phyloP scores from a whole-genome alignment of 1,140 invertebrate genomes.

The Onthophagus taurus region DNA sequence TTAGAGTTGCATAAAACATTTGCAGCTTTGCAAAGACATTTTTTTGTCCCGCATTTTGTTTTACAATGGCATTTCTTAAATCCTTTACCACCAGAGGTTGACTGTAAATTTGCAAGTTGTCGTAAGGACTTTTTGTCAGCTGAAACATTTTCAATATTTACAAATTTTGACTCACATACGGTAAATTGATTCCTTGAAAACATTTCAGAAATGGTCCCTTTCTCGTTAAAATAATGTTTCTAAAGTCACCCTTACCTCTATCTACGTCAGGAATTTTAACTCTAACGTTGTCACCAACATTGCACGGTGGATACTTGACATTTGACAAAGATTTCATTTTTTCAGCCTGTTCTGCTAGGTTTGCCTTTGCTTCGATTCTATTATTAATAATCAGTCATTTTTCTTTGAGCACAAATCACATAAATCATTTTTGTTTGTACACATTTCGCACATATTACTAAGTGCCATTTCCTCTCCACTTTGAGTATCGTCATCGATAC shows the following conservation, averaged over 20 bases:
- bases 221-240: slow-evolving; percentile 17
- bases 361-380: slow-evolving; percentile 12
- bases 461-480: slow-evolving; percentile 11
- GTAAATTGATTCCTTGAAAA: slow-evolving; percentile 19
- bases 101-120: no score
- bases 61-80: no score
- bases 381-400: slow-evolving; percentile 9
- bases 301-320: slow-evolving; percentile 5
- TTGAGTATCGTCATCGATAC: slow-evolving; percentile 11
- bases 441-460: slow-evolving; percentile 11
- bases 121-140: no score
- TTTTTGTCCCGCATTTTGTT: no score
- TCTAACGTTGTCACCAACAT: slow-evolving; percentile 15
- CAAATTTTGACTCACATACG: slow-evolving; percentile 16
- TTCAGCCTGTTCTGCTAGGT: slow-evolving; percentile 8
- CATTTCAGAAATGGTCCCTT: slow-evolving; percentile 15
- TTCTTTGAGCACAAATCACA: slow-evolving; percentile 9
- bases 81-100: no score
- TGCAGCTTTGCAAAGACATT: no score
- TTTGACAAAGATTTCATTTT: slow-evolving; percentile 9
- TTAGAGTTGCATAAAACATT: no score
- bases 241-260: slow-evolving; percentile 18
- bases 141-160: slow-evolving; percentile 16
- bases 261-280: slow-evolving; percentile 19
- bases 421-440: slow-evolving; percentile 5